Base-by-base conservation (phyloP, 2,113 vertebrate species). In the Marmota monax region DNA sequence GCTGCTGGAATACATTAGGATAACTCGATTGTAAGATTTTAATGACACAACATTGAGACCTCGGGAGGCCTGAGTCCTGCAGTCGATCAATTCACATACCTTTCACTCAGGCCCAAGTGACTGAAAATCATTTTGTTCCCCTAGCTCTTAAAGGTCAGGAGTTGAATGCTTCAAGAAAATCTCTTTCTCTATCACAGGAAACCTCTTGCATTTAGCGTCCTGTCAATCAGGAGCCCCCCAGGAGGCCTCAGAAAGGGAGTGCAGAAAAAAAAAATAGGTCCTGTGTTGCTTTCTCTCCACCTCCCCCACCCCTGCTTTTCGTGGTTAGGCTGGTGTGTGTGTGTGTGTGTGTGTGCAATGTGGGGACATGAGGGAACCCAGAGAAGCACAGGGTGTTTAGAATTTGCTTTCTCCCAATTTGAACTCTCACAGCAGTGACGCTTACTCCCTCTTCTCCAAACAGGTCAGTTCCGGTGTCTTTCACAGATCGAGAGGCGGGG, bases 1-100 rank as follows among this genome's bases (percentile, higher is more conserved):
- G 87, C 95, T 91, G 84, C 93, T 97, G 87, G 90, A 93, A 97
- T 97, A 95, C 85, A 96, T 97, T 92, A 97, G 91, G 96, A 79
- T 90, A 97, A 94, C 96, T 95, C 48, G 95, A 96, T 97, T 94
- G 90, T 96, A 92, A 93, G 92, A 92, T 97, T 97, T 97, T 97
- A 97, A 97, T 97, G 89, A 97, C 86, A 93, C 77, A 91, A 91
- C 92, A 87, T 73, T 39, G 32, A 97, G 96, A 93, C 90, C 95
- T 90, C 97, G 0, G 96, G 61, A 48, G 61, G 91, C 97, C 74
- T 34, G 73, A 61, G 70, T n/a, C 48, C 86, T 2, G 89, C 84
- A 67, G 94, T 45, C 32, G 56, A 98, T 94, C 97, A 79, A 93
- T 93, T 70, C 42, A 23, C 85, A 83, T 61, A 45, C 96, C 97